Conservation (phyloP, 2,888 invertebrate species). For the Notodonta ziczac region DNA sequence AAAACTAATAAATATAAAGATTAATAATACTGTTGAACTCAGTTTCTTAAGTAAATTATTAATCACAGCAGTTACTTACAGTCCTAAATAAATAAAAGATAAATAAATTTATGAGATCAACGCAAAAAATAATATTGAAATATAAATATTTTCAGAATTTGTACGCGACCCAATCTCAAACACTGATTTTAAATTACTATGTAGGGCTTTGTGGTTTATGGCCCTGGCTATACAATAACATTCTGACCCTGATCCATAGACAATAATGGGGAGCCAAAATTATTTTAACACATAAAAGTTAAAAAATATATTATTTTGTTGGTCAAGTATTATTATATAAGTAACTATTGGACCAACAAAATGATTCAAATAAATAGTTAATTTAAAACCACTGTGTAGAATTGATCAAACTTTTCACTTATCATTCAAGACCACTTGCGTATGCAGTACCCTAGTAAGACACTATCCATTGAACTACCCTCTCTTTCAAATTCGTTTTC, state of each 20-base stretch:
- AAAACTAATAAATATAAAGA: not conserved
- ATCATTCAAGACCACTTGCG: constrained; percentile 11
- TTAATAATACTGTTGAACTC: constrained; percentile 29
- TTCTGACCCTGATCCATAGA: too few species aligned
- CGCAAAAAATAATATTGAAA: constrained; percentile 19
- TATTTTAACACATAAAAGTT: too few species aligned
- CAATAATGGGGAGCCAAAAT: too few species aligned
- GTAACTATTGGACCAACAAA: too few species aligned
- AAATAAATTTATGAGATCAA: not conserved
- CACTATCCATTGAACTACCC: constrained; percentile 16
- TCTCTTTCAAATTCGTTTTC: constrained; percentile 3
- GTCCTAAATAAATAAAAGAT: not conserved
- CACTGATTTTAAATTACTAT: too few species aligned
- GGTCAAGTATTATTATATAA: too few species aligned
- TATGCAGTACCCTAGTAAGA: constrained; percentile 23
- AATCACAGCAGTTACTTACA: constrained; percentile 26
- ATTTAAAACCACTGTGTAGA: not conserved
- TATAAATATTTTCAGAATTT: not conserved
- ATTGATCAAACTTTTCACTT: not conserved
- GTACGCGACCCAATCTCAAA: too few species aligned
- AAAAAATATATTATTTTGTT: too few species aligned
- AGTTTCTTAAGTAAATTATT: constrained; percentile 21
- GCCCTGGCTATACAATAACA: too few species aligned
- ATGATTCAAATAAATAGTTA: too few species aligned
- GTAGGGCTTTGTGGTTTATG: too few species aligned